Conservation (phyloP, 2,113 vertebrate species). For the Puffinus mauretanicus region DNA sequence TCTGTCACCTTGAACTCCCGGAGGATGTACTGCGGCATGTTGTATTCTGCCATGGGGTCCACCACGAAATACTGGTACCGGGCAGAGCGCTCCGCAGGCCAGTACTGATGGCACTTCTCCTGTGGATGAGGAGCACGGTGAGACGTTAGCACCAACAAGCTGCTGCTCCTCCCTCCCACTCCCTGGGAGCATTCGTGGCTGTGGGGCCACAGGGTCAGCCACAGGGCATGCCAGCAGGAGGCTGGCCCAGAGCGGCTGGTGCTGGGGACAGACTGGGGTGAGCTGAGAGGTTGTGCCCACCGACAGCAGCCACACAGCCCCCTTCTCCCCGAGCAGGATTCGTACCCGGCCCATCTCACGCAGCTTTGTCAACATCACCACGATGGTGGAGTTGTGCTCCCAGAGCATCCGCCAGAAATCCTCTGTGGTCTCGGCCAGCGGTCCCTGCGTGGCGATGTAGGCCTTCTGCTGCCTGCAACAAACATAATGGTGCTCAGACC, state of each 20-base stretch:
- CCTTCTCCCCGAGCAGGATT: background rate
- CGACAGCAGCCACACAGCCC: background rate
- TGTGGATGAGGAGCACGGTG: constrained; percentile 36
- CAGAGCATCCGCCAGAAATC: constrained; percentile 99
- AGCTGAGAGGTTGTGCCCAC: background rate
- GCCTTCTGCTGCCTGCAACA: constrained; percentile 90
- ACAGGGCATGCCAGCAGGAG: background rate
- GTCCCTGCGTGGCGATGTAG: constrained; percentile 95
- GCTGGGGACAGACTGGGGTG: background rate
- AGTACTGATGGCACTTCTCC: constrained; percentile 99
- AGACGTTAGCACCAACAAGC: background rate
- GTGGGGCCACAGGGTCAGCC: background rate
- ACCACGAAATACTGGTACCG: constrained; percentile 98
- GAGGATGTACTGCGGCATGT: constrained; percentile 99
- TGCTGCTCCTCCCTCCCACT: background rate
- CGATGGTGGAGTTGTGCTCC: constrained; percentile 98
- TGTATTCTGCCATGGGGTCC: constrained; percentile 98
- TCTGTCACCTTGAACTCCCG: constrained; percentile 97
- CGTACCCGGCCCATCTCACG: constrained; percentile 94
- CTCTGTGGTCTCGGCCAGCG: constrained; percentile 91
- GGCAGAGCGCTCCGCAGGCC: constrained; percentile 94
- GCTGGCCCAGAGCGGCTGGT: background rate
- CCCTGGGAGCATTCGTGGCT: background rate
- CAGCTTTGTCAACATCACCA: constrained; percentile 97
- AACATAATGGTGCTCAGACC: background rate